These are phyloP conservation scores for Tyrannus savana DNA, from an alignment of 2,113 vertebrate genomes.

Conservation along the genomic window DNA sequence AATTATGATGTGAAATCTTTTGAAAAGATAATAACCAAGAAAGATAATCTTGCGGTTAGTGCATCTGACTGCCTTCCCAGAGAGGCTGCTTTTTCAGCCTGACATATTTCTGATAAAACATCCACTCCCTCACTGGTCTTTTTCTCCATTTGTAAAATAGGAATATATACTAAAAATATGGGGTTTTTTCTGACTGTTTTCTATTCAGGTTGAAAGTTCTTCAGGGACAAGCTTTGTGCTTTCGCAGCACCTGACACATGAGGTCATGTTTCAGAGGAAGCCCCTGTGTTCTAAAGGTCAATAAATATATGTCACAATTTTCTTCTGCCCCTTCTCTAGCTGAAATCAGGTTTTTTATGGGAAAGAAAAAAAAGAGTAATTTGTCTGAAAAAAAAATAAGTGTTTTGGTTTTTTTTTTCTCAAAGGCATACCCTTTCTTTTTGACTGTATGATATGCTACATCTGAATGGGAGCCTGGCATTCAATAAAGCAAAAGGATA, in stretches of 20 bases:
- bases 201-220: background rate
- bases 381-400: background rate
- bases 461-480: background rate
- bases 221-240: background rate
- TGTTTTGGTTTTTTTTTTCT: background rate
- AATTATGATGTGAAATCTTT: slow-evolving; percentile 23
- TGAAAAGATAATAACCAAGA: background rate
- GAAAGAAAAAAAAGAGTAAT: background rate
- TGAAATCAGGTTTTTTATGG: background rate
- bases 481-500: background rate
- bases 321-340: background rate
- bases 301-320: background rate
- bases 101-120: background rate
- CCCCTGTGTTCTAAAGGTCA: background rate
- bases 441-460: background rate
- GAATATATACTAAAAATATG: background rate
- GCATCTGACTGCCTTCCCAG: background rate
- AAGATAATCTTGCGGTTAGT: background rate
- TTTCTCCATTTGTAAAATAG: background rate
- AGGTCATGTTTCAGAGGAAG: background rate
- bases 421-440: background rate
- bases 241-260: background rate
- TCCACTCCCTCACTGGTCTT: background rate
- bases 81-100: background rate
- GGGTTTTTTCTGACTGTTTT: background rate